A percentile compares a stretch with the other conserved stretches of the same genome.
Evolutionary conservation across 2,113 vertebrate genomes (phyloP).

Genomic region (Pluvialis apricaria): DNA sequence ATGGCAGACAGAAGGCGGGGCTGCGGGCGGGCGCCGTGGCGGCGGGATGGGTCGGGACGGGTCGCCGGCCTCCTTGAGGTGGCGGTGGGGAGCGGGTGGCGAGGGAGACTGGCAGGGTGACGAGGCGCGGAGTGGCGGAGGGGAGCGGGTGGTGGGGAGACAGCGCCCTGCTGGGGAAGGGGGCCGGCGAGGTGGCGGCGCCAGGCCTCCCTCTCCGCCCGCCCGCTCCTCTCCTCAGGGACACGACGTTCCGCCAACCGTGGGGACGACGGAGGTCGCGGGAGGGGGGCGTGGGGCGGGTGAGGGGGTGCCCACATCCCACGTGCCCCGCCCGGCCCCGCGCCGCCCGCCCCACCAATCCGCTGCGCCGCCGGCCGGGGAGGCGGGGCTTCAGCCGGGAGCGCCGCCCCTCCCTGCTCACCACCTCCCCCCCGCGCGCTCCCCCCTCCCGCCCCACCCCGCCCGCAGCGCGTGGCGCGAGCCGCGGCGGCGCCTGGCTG

Average conservation of each 20-base stretch:
- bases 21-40: neutral
- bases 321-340: too few relatives aligned
- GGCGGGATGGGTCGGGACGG: accelerated
- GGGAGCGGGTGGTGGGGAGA: accelerated
- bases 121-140: too few relatives aligned
- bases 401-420: neutral
- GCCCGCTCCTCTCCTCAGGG: neutral
- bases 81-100: too few relatives aligned
- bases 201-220: accelerated
- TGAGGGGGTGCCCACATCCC: too few relatives aligned
- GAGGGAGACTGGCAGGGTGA: too few relatives aligned
- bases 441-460: too few relatives aligned
- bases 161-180: too few relatives aligned
- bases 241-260: neutral
- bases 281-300: too few relatives aligned
- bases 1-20: neutral
- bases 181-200: too few relatives aligned
- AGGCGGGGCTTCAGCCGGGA: neutral
- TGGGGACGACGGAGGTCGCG: neutral
- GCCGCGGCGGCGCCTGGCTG: too few relatives aligned
- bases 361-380: neutral
- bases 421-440: too few relatives aligned
- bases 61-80: neutral
- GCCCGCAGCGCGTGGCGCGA: neutral
- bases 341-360: neutral